Evolutionary conservation across 1,140 invertebrate species (phyloP), one percentile per base, ranked within the genome.

Genomic region (Cyclargus thomasi): DNA sequence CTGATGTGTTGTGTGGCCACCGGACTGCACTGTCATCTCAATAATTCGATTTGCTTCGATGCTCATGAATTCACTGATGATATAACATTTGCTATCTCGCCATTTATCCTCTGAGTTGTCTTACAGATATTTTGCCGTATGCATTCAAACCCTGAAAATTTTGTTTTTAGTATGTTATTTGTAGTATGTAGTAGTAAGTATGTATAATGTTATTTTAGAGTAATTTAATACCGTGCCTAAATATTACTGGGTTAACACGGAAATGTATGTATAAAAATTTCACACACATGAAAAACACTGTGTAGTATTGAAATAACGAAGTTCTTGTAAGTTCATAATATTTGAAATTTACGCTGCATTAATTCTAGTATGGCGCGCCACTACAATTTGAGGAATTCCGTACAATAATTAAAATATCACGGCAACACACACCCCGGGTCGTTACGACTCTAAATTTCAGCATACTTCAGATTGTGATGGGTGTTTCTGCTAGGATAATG

Each of bases 321-420:
- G 10, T 47, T 14, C 11, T 47, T 47, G 10, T 47, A 47, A 47
- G 39, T 47, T 47, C 14, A 47, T 47, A 11, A 47, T 47, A 47
- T 47, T 59, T 21, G 7, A 20, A 59, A 59, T 59, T 59, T 59
- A 59, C 55, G 18, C 55, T 59, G 5, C 21, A 59, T 59, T 59
- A 20, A 55, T 55, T 59, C 17, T 59, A 59, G 55, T 59, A 21
- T 11, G 55, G 55, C 55, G 11, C 10, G 55, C 55, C 18, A 18
- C 53, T 59, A 59, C 55, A 59, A 21, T 59, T 20, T 18, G 55
- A 20, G 55, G 55, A 59, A 59, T 59, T 2, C 55, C 55, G 55
- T 59, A 59, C n/a, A 21, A 59, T 59, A 59, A 59, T 59, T 59
- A 59, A 59, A 59, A 59, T 20, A 59, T 59, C 55, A 59, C 55